Evolutionary conservation across 2,113 vertebrate genomes (phyloP).

Genomic region (Lethenteron camtschaticum): DNA sequence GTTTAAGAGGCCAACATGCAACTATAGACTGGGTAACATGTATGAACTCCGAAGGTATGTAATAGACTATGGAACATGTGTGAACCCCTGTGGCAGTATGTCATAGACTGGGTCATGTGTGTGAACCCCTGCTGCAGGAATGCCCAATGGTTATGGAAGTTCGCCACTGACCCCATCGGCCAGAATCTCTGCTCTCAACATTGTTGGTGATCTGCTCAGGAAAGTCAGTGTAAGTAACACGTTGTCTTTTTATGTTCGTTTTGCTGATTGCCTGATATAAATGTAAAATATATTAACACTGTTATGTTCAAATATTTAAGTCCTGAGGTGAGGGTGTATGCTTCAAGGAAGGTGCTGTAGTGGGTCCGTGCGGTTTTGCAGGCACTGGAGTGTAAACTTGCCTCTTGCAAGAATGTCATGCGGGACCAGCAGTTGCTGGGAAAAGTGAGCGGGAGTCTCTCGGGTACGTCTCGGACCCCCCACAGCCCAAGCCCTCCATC

Average conservation of each 20-base stretch:
- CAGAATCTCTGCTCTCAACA: constrained; percentile 84
- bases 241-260: background rate
- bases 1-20: no score
- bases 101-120: no score
- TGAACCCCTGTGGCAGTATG: background rate
- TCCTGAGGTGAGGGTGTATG: background rate
- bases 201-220: constrained; percentile 71
- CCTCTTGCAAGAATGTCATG: constrained; percentile 75
- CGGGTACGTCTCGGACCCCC: no score
- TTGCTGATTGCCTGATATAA: background rate
- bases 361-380: constrained; percentile 13
- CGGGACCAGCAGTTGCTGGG: constrained; percentile 29
- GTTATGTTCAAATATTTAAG: background rate
- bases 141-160: constrained; percentile 37
- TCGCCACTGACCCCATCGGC: constrained; percentile 77
- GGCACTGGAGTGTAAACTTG: constrained; percentile 87
- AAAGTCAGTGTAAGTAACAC: constrained; percentile 70
- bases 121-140: constrained; percentile 11
- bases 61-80: no score
- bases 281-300: background rate
- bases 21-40: no score
- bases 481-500: no score
- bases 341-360: constrained; percentile 2
- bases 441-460: no score
- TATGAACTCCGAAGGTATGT: no score